Percentiles rank a stretch among this genome's conserved stretches.
These are phyloP conservation scores for Dynastes maya DNA, from an alignment of 2,888 invertebrate species.

Conservation along the genomic window DNA sequence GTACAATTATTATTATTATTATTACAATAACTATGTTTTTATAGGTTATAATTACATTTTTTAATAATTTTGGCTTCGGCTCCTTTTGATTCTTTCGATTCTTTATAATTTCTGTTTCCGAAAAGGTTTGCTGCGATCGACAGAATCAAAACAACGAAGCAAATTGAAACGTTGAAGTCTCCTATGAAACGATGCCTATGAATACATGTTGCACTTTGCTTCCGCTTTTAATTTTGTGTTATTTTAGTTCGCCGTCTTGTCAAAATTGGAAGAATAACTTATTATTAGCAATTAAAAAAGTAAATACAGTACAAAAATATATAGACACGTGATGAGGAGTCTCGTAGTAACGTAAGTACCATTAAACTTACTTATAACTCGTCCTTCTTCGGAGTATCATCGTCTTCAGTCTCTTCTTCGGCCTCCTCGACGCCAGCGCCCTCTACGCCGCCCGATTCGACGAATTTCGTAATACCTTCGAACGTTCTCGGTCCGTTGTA, in stretches of 20 bases:
- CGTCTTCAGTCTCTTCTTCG: constrained; percentile 79
- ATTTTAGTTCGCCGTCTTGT: not conserved
- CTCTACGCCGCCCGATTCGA: constrained; percentile 91
- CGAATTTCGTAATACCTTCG: constrained; percentile 93
- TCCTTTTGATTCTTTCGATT: no score
- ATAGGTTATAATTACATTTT: no score
- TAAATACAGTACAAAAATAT: constrained; percentile 52
- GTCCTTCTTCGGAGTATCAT: constrained; percentile 82
- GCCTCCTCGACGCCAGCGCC: constrained; percentile 80
- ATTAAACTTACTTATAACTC: constrained; percentile 78
- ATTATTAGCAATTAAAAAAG: constrained; percentile 47
- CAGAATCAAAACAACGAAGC: no score
- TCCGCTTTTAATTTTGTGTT: not conserved
- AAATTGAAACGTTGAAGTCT: no score
- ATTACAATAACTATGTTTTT: not conserved
- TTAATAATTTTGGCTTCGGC: not conserved
- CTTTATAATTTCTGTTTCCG: no score
- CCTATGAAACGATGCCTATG: no score
- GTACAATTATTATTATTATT: not conserved
- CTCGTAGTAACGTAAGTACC: constrained; percentile 47
- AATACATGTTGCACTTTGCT: not conserved
- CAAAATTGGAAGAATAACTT: constrained; percentile 47
- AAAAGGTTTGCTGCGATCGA: no score
- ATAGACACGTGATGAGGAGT: constrained; percentile 47
- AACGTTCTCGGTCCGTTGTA: constrained; percentile 97